Evolutionary conservation across 2,113 vertebrate genomes (phyloP).

Genomic region (Mystacornis crossleyi): DNA sequence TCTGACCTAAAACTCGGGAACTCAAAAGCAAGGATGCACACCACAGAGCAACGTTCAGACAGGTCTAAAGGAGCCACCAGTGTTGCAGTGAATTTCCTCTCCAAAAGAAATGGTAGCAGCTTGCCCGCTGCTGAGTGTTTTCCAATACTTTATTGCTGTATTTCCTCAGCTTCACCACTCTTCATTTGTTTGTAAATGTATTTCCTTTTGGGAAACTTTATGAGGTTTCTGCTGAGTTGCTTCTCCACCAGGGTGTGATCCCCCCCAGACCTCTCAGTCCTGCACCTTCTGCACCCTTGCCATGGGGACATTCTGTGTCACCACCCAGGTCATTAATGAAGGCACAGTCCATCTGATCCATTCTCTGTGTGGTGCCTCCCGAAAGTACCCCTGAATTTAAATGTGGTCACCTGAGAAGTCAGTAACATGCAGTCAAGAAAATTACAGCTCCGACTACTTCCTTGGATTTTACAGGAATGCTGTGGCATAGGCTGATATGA

Average conservation of each 20-base stretch:
- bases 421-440: background rate
- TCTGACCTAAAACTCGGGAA: background rate
- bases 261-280: background rate
- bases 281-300: background rate
- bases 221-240: background rate
- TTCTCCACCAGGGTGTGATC: background rate
- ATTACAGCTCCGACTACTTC: background rate
- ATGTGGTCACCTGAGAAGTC: background rate
- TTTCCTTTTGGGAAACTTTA: background rate
- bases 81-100: background rate
- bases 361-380: background rate
- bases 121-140: background rate
- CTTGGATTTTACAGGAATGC: background rate
- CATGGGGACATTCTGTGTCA: too few relatives aligned
- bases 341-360: background rate
- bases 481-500: background rate
- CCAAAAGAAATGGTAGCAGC: background rate
- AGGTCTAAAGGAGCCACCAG: background rate
- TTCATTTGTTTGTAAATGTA: background rate
- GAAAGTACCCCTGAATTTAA: background rate
- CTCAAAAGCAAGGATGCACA: background rate
- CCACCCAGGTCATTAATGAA: rapidly evolving
- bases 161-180: background rate
- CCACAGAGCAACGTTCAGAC: background rate
- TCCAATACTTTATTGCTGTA: background rate